phyloP scores from a whole-genome alignment of 2,888 invertebrate species.

The Girardia tigrina region DNA sequence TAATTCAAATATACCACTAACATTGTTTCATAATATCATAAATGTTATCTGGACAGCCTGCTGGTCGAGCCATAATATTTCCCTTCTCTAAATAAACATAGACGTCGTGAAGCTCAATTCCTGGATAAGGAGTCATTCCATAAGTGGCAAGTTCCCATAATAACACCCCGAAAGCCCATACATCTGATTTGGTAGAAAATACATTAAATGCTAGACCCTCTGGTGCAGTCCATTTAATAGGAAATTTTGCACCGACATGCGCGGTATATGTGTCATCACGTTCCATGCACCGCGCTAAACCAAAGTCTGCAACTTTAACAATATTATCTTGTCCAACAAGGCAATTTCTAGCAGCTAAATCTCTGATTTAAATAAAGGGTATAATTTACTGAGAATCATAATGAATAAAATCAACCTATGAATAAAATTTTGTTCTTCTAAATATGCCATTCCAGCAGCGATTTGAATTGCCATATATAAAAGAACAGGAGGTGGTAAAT shows the following conservation, averaged over 20 bases:
- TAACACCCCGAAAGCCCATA: slow-evolving; percentile 76
- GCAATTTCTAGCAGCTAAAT: slow-evolving; percentile 93
- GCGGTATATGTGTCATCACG: slow-evolving; percentile 95
- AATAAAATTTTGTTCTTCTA: slow-evolving; percentile 86
- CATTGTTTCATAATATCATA: slow-evolving; percentile 91
- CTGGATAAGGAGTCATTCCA: slow-evolving; percentile 93
- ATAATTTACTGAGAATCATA: no score
- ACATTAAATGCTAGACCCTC: slow-evolving; percentile 97
- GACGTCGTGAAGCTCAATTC: slow-evolving; percentile 91
- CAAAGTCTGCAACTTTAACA: slow-evolving; percentile 97
- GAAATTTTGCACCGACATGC: slow-evolving; percentile 96
- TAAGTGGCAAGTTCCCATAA: slow-evolving; percentile 98
- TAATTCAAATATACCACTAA: slow-evolving; percentile 40
- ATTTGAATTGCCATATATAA: slow-evolving; percentile 99
- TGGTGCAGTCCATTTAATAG: slow-evolving; percentile 99
- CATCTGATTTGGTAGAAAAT: slow-evolving; percentile 72
- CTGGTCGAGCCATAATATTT: slow-evolving; percentile 88
- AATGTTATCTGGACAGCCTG: slow-evolving; percentile 86
- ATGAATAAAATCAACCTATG: slow-evolving; percentile 34
- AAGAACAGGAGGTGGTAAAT: slow-evolving; percentile 77
- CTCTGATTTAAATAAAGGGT: no score
- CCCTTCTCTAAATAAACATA: slow-evolving; percentile 89
- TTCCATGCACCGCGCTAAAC: slow-evolving; percentile 63
- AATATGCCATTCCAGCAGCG: slow-evolving; percentile 92
- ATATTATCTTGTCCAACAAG: slow-evolving; percentile 89